Evolutionary conservation across 2,797 vertebrate species (phyloP), one percentile per base, ranked within the genome.

Genomic region (Phataginus tricuspis): DNA sequence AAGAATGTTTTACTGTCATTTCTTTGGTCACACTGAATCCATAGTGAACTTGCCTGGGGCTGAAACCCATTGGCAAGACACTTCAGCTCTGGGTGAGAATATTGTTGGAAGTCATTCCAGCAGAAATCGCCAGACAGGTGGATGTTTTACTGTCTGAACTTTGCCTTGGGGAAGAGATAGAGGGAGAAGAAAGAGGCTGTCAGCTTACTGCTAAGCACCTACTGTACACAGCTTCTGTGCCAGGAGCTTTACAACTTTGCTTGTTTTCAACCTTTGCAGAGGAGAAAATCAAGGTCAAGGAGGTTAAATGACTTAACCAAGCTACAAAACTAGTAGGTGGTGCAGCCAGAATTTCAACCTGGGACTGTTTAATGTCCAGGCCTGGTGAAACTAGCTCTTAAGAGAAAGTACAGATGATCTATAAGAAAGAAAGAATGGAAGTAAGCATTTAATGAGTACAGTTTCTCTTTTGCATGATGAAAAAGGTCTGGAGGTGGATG

Each of bases 81-180:
- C 45, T 45, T 45, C 45, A 45, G 92, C 96, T 98, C 97, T 98
- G 49, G 25, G 82, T 98, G 94, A 97, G 97, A 98, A 96, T 97
- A 97, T 98, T 97, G 97, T 97, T 96, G 97, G 90, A 97, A 97
- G 96, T 97, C 97, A 94, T 95, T 96, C 97, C 94, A 96, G 88
- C 96, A 97, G 93, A 85, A 95, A 96, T 91, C 96, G 96, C 75
- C 94, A 84, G 85, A 95, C 63, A 98, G 97, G 93, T 96, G 96
- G 95, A 94, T 71, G 94, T 93, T 98, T 97, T 97, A 91, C 91
- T 68, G 25, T 77, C 95, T 96, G 85, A 88, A 83, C 18, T 89
- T 95, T 91, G 75, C 83, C 34, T 91, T 78, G 45, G n/a, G 45
- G 15, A 8, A 68, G 18, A 25, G 18, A n/a, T 18, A n/a, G n/a